phyloP scores from a whole-genome alignment of 2,888 invertebrate species.

The Tryphoninae sp. region DNA sequence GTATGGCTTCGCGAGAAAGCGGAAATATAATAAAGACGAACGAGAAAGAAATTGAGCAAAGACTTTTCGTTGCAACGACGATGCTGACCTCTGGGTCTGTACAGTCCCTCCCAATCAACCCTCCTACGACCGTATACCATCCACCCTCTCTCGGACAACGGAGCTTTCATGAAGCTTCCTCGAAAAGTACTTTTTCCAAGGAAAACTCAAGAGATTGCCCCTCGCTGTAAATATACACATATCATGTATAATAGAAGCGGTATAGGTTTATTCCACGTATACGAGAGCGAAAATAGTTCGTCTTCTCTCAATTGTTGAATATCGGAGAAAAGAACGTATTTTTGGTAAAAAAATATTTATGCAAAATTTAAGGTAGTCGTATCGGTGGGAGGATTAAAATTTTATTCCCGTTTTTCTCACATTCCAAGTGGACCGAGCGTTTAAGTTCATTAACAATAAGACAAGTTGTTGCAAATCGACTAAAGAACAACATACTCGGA shows the following conservation, averaged over 20 bases:
- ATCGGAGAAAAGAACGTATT: not conserved
- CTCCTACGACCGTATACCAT: not conserved
- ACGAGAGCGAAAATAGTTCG: slow-evolving; percentile 1
- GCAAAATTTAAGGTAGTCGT: no score
- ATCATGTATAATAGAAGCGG: not conserved
- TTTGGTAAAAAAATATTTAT: not conserved
- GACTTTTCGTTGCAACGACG: slow-evolving; percentile 45
- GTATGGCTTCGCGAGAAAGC: slow-evolving; percentile 15
- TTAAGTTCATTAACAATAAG: no score
- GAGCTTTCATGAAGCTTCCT: slow-evolving; percentile 54
- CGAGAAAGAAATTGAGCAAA: slow-evolving; percentile 7
- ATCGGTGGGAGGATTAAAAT: no score
- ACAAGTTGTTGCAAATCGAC: no score
- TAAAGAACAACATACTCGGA: no score
- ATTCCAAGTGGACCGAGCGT: no score
- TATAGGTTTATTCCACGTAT: not conserved
- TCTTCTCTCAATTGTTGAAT: not conserved
- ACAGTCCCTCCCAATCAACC: not conserved
- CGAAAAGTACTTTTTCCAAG: slow-evolving; percentile 41
- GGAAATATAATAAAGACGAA: not conserved
- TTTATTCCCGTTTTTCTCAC: no score
- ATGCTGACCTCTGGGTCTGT: slow-evolving; percentile 4
- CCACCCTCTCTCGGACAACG: slow-evolving; percentile 22
- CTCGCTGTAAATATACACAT: not conserved
- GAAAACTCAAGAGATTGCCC: slow-evolving; percentile 11